Base-by-base conservation (phyloP, 2,888 invertebrate species). In the Orchestes rusci region DNA sequence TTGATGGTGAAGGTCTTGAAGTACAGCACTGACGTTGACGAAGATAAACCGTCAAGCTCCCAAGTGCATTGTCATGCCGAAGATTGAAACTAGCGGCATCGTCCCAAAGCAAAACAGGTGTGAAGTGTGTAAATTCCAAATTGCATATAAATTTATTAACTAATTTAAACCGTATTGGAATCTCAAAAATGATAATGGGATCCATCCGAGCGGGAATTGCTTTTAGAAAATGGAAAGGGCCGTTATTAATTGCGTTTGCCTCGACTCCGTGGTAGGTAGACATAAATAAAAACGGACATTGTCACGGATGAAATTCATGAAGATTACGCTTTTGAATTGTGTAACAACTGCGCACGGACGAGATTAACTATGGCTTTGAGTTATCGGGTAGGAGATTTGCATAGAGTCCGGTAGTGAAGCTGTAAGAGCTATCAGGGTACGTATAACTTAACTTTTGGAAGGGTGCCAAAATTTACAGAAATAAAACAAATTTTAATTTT, bases 101-200 rank as follows among this genome's bases (percentile, higher is more conserved):
- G 42, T 35, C 45, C 39, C 40, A 48, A 51, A 51, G 49, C 45
- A 51, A 51, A 49, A 43, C 51, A 51, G 51, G 51, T 51, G 51
- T 51, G 51, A 51, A 51, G 51, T 51, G 51, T 51, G 51, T 51
- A 51, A 51, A 51, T 51, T 51, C 49, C 49, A 51, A 51, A 51
- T 51, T 51, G 51, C 51, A 51, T 51, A 48, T 51, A 51, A 51
- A 51, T 51, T 51, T 51, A 51, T 51, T 51, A 51, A 51, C 51
- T 51, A 51, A 49, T 51, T 51, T 51, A 51, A 51, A 49, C 49
- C 48, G 48, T 51, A 49, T 51, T 51, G 51, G 51, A 51, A 49
- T 51, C 43, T 51, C 30, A 51, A 51, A 51, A 51, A 51, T 51
- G 45, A 51, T 51, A 51, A 51, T 51, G 51, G 46, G 45, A 44